Base-by-base conservation (phyloP, 2,888 invertebrate genomes). In the Caenorhabditis japonica region DNA sequence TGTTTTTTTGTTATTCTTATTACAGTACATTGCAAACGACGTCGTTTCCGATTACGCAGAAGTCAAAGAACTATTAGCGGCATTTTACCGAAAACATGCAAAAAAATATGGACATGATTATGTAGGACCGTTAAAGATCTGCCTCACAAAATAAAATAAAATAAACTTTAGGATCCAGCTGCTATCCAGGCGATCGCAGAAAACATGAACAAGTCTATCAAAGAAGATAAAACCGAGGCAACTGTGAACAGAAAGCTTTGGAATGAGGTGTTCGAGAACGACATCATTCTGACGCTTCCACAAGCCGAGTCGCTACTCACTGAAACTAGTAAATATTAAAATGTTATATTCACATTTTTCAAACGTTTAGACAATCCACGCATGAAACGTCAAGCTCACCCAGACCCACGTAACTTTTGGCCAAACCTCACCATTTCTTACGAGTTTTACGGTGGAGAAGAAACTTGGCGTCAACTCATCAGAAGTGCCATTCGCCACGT, bases 241-340 rank as follows among this genome's bases (percentile, higher is more conserved):
- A 77, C 76, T 5, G 76, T 80, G 17, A 85, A 85, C 33, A 73
- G 80, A 25, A 76, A 79, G 39, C 41, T 80, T 34, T 80, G 80
- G 78, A 76, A 76, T 33, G 84, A 85, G 21, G 75, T 85, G 7
- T 85, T 85, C 51, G 85, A 85, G 53, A 83, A 85, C 58, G 85
- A 85, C 66, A 85, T 85, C 41, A 74, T 85, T 23, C 56, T 85
- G 27, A 85, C 83, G 3, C 66, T 85, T 3, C 79, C 77, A 17
- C 85, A 85, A 49, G 85, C 85, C 4, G 76, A 84, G 52, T 52
- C 68, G 13, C 71, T 85, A 13, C 70, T 85, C 2, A 44, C 66
- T 12, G 85, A 85, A 47, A 59, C 72, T 21, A 73, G 80, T 77
- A 36, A 55, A 55, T 13, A n/a, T 25, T 33, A 30, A 8, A 12